These are phyloP conservation scores for Xyliphius kryptos DNA, from an alignment of 2,113 vertebrate genomes.

Conservation along the genomic window DNA sequence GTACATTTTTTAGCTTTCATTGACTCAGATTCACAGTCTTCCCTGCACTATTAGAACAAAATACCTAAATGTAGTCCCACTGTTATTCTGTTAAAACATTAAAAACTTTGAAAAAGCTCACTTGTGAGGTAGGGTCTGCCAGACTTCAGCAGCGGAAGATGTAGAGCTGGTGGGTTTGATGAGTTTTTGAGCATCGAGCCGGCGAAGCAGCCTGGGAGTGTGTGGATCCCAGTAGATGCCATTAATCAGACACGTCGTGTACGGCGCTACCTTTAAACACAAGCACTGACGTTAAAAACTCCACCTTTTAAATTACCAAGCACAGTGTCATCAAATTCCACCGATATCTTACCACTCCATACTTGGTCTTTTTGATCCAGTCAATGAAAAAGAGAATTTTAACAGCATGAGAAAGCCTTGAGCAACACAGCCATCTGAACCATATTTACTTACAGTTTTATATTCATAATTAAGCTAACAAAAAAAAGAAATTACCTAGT, in stretches of 20 bases:
- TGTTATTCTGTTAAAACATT: neutral
- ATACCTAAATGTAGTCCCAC: neutral
- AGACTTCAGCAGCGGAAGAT: conserved; percentile 58
- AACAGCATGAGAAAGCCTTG: conserved; percentile 4
- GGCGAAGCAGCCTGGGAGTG: conserved; percentile 79
- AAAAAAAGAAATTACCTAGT: too few species aligned
- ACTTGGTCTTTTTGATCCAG: too few species aligned
- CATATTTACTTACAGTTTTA: too few species aligned
- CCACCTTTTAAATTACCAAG: too few species aligned
- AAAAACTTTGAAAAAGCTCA: conserved; percentile 54
- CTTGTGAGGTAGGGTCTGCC: conserved; percentile 83
- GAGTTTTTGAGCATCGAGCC: conserved; percentile 78
- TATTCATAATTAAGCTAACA: too few species aligned
- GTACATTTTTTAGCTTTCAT: too few species aligned
- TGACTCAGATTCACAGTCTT: too few species aligned
- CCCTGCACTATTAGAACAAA: too few species aligned
- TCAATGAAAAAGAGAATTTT: neutral
- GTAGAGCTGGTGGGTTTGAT: conserved; percentile 63
- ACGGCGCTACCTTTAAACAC: conserved; percentile 79
- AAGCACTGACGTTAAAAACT: too few species aligned
- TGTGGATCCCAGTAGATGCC: conserved; percentile 96
- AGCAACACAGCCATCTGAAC: neutral
- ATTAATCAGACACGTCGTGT: conserved; percentile 92
- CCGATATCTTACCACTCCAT: too few species aligned
- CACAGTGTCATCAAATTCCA: too few species aligned